A percentile compares a stretch with the other conserved stretches of the same genome.
Evolutionary conservation across 1,140 invertebrate genomes (phyloP).

Genomic region (Orius laevigatus): DNA sequence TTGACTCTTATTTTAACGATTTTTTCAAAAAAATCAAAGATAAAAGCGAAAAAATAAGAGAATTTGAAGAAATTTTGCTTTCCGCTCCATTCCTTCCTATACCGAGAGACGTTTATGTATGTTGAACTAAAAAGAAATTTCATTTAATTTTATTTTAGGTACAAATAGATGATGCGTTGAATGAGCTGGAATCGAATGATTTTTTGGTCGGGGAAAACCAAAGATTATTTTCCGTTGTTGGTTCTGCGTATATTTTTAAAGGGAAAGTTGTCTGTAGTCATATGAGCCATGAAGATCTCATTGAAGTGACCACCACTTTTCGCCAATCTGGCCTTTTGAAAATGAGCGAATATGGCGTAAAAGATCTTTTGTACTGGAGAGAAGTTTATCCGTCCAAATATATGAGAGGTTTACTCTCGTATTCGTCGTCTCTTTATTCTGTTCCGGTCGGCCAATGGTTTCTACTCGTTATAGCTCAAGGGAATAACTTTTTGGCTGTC

Average conservation of each 20-base stretch:
- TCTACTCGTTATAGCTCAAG: slow-evolving; percentile 46
- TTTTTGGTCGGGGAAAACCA: too few species aligned
- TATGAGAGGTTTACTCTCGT: slow-evolving; percentile 22
- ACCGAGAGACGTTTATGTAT: too few species aligned
- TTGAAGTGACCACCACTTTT: slow-evolving; percentile 51
- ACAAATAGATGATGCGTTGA: too few species aligned
- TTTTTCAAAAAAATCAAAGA: too few species aligned
- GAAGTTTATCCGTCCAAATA: slow-evolving; percentile 43
- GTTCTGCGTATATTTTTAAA: slow-evolving; percentile 19
- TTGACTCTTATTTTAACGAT: too few species aligned
- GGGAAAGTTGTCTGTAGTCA: slow-evolving; percentile 54
- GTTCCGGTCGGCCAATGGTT: slow-evolving; percentile 44
- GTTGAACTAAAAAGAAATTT: too few species aligned
- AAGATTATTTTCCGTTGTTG: too few species aligned
- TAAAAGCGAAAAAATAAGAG: too few species aligned
- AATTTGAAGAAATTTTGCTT: too few species aligned
- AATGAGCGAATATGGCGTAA: slow-evolving; percentile 41
- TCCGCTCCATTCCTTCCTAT: too few species aligned
- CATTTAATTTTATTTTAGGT: too few species aligned
- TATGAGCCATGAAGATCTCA: slow-evolving; percentile 46
- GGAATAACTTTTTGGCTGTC: slow-evolving; percentile 38
- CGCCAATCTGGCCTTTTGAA: slow-evolving; percentile 47
- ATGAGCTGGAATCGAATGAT: too few species aligned
- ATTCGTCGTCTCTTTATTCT: slow-evolving; percentile 12
- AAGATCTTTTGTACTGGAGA: slow-evolving; percentile 57